phyloP scores from a whole-genome alignment of 1,140 invertebrate genomes.

The Wasmannia auropunctata region DNA sequence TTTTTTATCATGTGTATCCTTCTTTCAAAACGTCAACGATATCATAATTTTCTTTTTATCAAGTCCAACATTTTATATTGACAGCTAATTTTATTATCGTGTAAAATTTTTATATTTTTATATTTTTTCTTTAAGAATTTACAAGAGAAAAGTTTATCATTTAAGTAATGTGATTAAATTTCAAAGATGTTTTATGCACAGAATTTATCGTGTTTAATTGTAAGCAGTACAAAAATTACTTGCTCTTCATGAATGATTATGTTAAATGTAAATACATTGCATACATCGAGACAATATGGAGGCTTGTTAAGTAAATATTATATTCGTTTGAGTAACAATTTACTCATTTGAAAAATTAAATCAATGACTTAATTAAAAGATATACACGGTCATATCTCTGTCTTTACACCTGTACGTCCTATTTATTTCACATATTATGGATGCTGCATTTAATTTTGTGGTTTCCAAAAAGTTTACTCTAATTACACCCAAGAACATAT shows the following conservation, averaged over 20 bases:
- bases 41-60: not conserved
- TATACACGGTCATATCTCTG: not conserved
- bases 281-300: not conserved
- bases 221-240: not conserved
- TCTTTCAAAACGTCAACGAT: not conserved
- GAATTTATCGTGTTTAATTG: not conserved
- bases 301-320: not conserved
- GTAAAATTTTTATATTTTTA: not conserved
- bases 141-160: too few species aligned
- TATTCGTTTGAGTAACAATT: conserved; percentile 12
- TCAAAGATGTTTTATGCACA: not conserved
- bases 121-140: not conserved
- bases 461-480: conserved; percentile 1
- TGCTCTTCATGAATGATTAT: not conserved
- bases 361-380: conserved; percentile 29
- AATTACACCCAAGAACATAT: conserved; percentile 46
- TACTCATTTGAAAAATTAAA: conserved; percentile 9
- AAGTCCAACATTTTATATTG: not conserved
- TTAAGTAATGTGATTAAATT: not conserved
- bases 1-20: not conserved
- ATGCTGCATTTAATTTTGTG: not conserved
- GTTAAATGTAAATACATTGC: not conserved
- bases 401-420: not conserved
- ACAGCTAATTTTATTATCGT: not conserved
- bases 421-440: not conserved